Percentiles rank a stretch among this genome's conserved stretches.
phyloP scores from a whole-genome alignment of 2,888 invertebrate species.

The Ernsta delagoae region DNA sequence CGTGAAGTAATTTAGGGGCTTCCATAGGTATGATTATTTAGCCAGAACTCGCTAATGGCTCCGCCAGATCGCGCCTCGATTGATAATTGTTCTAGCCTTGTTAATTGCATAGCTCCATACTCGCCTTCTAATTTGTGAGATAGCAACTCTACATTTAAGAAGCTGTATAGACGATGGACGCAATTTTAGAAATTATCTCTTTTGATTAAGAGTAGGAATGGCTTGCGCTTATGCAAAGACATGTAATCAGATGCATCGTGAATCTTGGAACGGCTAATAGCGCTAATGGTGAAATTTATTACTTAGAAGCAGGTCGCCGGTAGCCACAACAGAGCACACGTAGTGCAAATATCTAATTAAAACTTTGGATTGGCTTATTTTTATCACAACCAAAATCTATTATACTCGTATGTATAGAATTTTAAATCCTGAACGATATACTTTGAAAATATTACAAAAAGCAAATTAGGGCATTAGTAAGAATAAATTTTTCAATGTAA shows the following conservation, averaged over 20 bases:
- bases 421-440: too few species aligned
- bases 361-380: too few species aligned
- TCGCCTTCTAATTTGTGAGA: conserved; percentile 55
- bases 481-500: too few species aligned
- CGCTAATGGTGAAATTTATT: conserved; percentile 61
- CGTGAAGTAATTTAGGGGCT: conserved; percentile 47
- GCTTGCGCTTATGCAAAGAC: conserved; percentile 23
- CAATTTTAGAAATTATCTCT: conserved; percentile 31
- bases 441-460: too few species aligned
- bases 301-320: conserved; percentile 36
- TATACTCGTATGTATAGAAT: too few species aligned
- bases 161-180: conserved; percentile 21
- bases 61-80: conserved; percentile 54
- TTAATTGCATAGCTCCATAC: conserved; percentile 58
- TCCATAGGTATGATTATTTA: conserved; percentile 60
- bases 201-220: conserved; percentile 23
- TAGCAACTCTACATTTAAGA: conserved; percentile 10
- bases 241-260: conserved; percentile 39
- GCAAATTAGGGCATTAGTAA: too few species aligned
- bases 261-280: conserved; percentile 46
- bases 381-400: too few species aligned
- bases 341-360: too few species aligned
- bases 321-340: too few species aligned
- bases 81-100: conserved; percentile 71
- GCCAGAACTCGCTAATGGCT: conserved; percentile 63